Percentiles rank a stretch among this genome's conserved stretches.
phyloP scores from a whole-genome alignment of 1,140 invertebrate genomes.

The Oryzaephilus surinamensis region DNA sequence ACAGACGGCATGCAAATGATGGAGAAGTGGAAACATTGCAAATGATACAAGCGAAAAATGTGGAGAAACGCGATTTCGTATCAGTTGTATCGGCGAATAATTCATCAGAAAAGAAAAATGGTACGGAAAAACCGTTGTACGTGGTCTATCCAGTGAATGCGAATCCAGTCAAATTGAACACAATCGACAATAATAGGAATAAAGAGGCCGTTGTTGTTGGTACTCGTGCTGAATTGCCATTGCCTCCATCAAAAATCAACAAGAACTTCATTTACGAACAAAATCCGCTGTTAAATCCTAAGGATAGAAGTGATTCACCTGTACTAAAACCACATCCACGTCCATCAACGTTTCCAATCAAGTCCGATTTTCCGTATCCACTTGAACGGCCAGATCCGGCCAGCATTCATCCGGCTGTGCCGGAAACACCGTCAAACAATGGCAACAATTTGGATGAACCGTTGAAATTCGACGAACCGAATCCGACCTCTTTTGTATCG shows the following conservation, averaged over 20 bases:
- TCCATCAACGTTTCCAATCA: conserved; percentile 34
- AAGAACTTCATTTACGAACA: conserved; percentile 38
- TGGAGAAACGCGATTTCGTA: conserved; percentile 21
- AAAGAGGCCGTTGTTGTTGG: conserved; percentile 47
- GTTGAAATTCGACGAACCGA: conserved; percentile 15
- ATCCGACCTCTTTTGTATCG: conserved; percentile 16
- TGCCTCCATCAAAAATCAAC: conserved; percentile 40
- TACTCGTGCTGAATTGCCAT: conserved; percentile 41
- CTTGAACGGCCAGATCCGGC: conserved; percentile 43
- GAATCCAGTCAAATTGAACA: conserved; percentile 36
- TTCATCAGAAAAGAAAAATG: conserved; percentile 16
- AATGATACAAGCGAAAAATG: conserved; percentile 47
- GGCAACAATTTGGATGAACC: conserved; percentile 15
- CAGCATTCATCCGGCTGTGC: conserved; percentile 22
- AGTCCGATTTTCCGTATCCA: conserved; percentile 49
- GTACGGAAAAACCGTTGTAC: conserved; percentile 43
- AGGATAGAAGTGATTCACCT: conserved; percentile 39
- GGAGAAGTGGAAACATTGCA: conserved; percentile 48
- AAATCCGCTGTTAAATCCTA: conserved; percentile 36
- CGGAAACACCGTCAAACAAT: conserved; percentile 33
- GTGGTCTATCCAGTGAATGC: conserved; percentile 52
- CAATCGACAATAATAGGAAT: conserved; percentile 37
- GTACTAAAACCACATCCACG: conserved; percentile 38
- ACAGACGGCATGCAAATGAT: conserved; percentile 26
- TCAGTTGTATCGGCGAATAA: conserved; percentile 12